These are phyloP conservation scores for Coenobita brevimanus DNA, from an alignment of 1,140 invertebrate genomes.

Conservation along the genomic window DNA sequence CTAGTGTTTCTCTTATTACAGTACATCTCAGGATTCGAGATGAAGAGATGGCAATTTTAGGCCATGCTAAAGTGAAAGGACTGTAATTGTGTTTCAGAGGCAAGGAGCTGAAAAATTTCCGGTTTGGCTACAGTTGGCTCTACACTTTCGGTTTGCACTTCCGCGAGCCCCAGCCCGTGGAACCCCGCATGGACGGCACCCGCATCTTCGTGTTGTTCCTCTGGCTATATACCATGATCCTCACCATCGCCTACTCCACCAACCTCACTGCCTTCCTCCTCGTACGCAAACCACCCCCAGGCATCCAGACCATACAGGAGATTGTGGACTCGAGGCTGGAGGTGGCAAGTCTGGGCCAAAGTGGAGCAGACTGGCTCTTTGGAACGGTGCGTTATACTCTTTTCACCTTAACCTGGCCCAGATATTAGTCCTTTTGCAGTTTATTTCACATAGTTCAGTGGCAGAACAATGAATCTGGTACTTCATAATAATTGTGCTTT, in stretches of 20 bases:
- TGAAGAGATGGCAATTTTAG: not conserved
- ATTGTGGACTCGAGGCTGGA: not conserved
- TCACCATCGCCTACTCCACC: constrained; percentile 41
- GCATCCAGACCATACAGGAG: constrained; percentile 23
- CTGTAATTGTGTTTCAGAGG: not conserved
- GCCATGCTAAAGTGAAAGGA: not conserved
- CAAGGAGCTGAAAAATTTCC: not conserved
- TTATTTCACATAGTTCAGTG: too few species aligned
- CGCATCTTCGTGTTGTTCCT: constrained; percentile 26
- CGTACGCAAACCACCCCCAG: not conserved
- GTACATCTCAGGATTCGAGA: too few species aligned
- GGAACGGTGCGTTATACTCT: too few species aligned
- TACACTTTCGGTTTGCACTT: constrained; percentile 16
- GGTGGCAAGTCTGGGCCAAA: constrained; percentile 8
- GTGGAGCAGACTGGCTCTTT: not conserved
- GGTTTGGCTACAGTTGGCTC: not conserved
- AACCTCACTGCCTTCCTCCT: constrained; percentile 53
- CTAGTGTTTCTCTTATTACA: too few species aligned
- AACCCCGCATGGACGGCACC: not conserved
- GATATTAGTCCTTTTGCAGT: too few species aligned
- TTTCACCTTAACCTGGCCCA: too few species aligned
- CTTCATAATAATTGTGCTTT: too few species aligned
- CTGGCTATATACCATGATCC: constrained; percentile 34
- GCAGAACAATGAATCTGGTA: too few species aligned
- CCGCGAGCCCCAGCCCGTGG: not conserved